Conservation (phyloP, 2,888 invertebrate genomes). For the Melipona bicolor region DNA sequence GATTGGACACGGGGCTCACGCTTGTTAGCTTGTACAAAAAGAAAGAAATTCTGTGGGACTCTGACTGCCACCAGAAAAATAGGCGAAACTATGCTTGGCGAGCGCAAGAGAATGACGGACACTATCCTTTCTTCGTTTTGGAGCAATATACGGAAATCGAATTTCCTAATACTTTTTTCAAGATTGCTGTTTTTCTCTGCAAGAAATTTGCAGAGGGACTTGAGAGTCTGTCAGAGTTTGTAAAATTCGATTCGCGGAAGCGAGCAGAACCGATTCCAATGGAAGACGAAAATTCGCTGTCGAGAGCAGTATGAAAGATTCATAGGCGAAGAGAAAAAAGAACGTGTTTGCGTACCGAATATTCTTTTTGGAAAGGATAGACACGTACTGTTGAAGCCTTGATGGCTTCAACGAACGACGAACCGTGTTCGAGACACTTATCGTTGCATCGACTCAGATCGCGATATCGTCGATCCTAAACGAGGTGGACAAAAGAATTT, state of each 20-base stretch:
- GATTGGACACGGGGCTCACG: neutral
- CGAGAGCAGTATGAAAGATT: neutral
- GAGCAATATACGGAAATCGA: no score
- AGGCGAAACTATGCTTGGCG: neutral
- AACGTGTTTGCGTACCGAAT: neutral
- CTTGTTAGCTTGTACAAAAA: neutral
- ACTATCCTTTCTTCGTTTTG: neutral
- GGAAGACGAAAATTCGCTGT: neutral
- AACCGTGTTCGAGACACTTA: no score
- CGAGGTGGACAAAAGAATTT: neutral
- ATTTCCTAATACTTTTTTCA: no score
- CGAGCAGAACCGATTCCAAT: no score
- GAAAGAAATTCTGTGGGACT: neutral
- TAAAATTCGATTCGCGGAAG: no score
- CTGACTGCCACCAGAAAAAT: neutral
- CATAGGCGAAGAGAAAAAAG: no score
- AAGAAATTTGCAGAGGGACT: no score
- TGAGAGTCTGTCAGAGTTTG: no score
- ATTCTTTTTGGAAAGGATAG: neutral
- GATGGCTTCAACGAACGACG: no score
- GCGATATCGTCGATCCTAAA: no score
- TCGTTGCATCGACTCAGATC: neutral
- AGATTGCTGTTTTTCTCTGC: no score
- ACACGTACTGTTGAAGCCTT: no score
- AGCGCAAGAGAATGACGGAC: constrained; percentile 3